These are phyloP conservation scores for Campylomormyrus tamandua DNA, from an alignment of 2,113 vertebrate genomes.

Conservation along the genomic window DNA sequence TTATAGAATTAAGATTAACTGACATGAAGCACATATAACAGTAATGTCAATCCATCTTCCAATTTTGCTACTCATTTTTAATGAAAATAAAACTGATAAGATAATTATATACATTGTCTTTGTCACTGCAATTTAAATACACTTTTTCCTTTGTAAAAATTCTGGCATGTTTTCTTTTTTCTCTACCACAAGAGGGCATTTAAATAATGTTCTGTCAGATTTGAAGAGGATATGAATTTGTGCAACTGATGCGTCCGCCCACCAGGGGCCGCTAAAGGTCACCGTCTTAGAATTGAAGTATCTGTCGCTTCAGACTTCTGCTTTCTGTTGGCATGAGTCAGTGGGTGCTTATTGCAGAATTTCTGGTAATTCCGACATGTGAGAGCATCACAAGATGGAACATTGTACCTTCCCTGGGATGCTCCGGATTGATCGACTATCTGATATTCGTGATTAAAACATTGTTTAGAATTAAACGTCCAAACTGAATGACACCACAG, in stretches of 20 bases:
- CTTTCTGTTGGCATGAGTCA: constrained; percentile 9
- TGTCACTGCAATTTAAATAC: background rate
- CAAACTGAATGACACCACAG: background rate
- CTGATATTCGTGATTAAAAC: background rate
- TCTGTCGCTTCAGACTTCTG: background rate
- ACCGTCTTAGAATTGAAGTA: background rate
- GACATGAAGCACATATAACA: background rate
- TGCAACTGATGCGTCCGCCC: background rate
- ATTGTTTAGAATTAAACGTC: background rate
- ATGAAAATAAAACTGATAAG: background rate
- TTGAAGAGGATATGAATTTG: background rate
- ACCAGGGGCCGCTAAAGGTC: background rate
- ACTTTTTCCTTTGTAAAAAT: background rate
- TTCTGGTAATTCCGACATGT: background rate
- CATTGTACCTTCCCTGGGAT: background rate
- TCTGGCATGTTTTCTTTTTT: background rate
- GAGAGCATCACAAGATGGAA: background rate
- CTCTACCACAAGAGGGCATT: constrained; percentile 8
- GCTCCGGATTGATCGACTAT: background rate
- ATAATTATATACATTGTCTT: background rate
- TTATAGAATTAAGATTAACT: background rate
- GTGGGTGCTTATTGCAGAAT: background rate
- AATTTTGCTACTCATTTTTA: background rate
- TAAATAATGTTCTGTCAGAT: background rate
- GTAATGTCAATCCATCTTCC: background rate